phyloP scores from a whole-genome alignment of 1,140 invertebrate genomes.

The Aphelinus certus region DNA sequence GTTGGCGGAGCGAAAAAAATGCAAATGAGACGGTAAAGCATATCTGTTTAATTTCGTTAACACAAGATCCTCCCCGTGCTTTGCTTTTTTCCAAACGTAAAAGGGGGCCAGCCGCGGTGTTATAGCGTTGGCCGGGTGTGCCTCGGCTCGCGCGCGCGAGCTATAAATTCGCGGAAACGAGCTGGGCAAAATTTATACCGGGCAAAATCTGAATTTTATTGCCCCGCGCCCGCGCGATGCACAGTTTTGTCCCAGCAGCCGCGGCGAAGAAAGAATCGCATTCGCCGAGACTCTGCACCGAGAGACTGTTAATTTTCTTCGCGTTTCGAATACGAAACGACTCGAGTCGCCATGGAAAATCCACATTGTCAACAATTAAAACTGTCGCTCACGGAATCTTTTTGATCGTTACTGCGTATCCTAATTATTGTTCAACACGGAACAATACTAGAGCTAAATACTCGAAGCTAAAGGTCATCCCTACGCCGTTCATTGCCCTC shows the following conservation, averaged over 20 bases:
- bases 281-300: too few species aligned
- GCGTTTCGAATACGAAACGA: too few species aligned
- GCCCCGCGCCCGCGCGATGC: slow-evolving; percentile 2
- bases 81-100: slow-evolving; percentile 11
- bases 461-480: too few species aligned
- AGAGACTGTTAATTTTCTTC: too few species aligned
- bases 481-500: too few species aligned
- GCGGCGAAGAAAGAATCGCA: too few species aligned
- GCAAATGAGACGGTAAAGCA: not conserved
- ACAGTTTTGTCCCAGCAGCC: not conserved
- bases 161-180: slow-evolving; percentile 44
- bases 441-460: too few species aligned
- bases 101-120: not conserved
- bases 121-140: not conserved
- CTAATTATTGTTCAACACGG: too few species aligned
- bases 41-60: slow-evolving; percentile 31
- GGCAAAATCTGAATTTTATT: slow-evolving; percentile 47
- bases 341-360: too few species aligned
- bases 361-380: too few species aligned
- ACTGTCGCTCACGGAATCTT: too few species aligned
- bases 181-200: slow-evolving; percentile 29
- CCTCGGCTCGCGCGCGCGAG: slow-evolving; percentile 26
- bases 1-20: not conserved
- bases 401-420: too few species aligned
- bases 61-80: not conserved